Evolutionary conservation across 2,888 invertebrate species (phyloP).

Genomic region (Hydriomena furcata): DNA sequence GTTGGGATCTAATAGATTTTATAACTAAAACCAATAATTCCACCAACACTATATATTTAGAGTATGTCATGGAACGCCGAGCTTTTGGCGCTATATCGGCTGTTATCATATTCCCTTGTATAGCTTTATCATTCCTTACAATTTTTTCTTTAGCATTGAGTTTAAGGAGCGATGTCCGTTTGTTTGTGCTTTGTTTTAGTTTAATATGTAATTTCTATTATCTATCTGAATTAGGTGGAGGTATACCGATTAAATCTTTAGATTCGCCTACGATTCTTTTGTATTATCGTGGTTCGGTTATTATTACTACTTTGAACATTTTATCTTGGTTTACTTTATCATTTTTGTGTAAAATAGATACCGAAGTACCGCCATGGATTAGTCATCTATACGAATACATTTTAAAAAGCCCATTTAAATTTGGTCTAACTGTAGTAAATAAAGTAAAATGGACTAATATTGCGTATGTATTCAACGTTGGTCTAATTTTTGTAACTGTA

Average conservation of each 20-base stretch:
- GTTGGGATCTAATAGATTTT: conserved; percentile 6
- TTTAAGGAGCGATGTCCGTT: not conserved
- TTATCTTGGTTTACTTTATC: not conserved
- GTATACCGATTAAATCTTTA: not conserved
- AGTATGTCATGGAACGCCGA: not conserved
- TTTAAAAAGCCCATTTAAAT: not conserved
- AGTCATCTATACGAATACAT: not conserved
- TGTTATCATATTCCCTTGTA: not conserved
- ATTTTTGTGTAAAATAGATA: not conserved
- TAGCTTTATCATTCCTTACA: not conserved
- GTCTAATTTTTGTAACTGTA: not conserved
- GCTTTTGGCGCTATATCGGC: too few species aligned
- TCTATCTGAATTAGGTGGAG: not conserved
- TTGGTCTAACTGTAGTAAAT: not conserved
- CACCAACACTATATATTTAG: not conserved
- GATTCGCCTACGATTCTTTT: conserved; percentile 1
- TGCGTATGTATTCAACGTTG: not conserved
- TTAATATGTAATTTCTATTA: conserved; percentile 2
- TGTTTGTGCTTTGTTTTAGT: not conserved
- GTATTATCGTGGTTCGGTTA: conserved; percentile 1
- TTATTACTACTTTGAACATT: conserved; percentile 2
- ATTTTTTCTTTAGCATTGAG: not conserved
- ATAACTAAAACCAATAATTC: not conserved
- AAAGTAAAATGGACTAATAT: not conserved
- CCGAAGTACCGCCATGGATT: not conserved